These are phyloP conservation scores for Monopis laevigella DNA, from an alignment of 2,888 invertebrate genomes.

Conservation along the genomic window DNA sequence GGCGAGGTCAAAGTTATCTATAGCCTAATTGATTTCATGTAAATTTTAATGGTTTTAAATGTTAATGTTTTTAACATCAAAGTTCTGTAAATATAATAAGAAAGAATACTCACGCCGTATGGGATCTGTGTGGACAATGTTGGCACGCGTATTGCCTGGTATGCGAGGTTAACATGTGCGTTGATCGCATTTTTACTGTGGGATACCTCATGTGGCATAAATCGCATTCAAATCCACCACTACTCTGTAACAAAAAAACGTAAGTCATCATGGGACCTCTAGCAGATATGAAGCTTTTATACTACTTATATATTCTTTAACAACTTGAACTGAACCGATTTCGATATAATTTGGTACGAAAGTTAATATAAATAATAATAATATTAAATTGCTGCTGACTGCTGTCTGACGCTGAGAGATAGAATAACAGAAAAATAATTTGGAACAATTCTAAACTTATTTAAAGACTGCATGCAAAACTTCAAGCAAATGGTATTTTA, in stretches of 20 bases:
- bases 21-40: too few relatives aligned
- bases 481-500: too few relatives aligned
- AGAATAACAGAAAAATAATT: too few relatives aligned
- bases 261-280: background rate
- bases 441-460: too few relatives aligned
- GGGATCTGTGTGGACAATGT: conserved; percentile 31
- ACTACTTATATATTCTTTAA: background rate
- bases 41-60: too few relatives aligned
- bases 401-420: too few relatives aligned
- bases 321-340: background rate
- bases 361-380: too few relatives aligned
- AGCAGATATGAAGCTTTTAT: background rate
- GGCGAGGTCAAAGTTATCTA: too few relatives aligned
- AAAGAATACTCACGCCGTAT: conserved; percentile 36
- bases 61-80: too few relatives aligned
- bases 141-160: conserved; percentile 32
- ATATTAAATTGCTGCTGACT: too few relatives aligned
- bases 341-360: too few relatives aligned
- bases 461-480: too few relatives aligned
- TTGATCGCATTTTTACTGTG: conserved; percentile 27
- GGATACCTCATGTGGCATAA: conserved; percentile 39
- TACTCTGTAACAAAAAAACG: conserved; percentile 25
- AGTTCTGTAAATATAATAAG: background rate
- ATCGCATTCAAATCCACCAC: conserved; percentile 33
- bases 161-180: conserved; percentile 35